Percentiles rank a stretch among this genome's conserved stretches.
phyloP scores from a whole-genome alignment of 2,888 invertebrate genomes.

The Thymelicus sylvestris region DNA sequence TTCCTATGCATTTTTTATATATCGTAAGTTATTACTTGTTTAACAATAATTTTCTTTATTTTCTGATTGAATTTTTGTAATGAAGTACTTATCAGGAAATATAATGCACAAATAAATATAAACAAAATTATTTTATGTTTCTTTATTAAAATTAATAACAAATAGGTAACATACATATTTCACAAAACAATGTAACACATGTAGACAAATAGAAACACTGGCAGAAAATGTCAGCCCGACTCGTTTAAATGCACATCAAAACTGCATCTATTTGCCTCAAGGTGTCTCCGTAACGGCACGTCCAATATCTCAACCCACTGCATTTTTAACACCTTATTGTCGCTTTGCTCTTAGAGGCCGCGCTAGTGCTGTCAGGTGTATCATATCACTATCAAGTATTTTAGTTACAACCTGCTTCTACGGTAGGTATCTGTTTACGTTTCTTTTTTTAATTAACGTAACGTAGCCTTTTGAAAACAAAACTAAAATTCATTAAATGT shows the following conservation, averaged over 20 bases:
- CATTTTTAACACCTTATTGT: constrained; percentile 41
- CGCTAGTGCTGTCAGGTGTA: constrained; percentile 11
- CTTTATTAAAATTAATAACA: constrained; percentile 33
- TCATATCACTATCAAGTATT: not conserved
- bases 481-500: not conserved
- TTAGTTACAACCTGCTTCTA: not conserved
- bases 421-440: no score
- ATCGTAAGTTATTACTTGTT: not conserved
- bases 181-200: constrained; percentile 28
- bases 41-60: not conserved
- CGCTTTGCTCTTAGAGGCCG: constrained; percentile 19
- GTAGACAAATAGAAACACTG: constrained; percentile 30
- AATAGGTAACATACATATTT: constrained; percentile 28
- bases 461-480: not conserved
- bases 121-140: not conserved
- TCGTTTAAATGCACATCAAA: constrained; percentile 42
- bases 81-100: not conserved
- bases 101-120: not conserved
- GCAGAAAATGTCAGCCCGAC: constrained; percentile 29
- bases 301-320: constrained; percentile 38
- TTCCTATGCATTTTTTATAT: not conserved
- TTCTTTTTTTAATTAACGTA: no score
- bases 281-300: constrained; percentile 35
- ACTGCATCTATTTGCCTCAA: constrained; percentile 38
- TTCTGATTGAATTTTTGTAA: no score